Base-by-base conservation (phyloP, 2,888 invertebrate genomes). In the Ashinkailepas kermadecensis region DNA sequence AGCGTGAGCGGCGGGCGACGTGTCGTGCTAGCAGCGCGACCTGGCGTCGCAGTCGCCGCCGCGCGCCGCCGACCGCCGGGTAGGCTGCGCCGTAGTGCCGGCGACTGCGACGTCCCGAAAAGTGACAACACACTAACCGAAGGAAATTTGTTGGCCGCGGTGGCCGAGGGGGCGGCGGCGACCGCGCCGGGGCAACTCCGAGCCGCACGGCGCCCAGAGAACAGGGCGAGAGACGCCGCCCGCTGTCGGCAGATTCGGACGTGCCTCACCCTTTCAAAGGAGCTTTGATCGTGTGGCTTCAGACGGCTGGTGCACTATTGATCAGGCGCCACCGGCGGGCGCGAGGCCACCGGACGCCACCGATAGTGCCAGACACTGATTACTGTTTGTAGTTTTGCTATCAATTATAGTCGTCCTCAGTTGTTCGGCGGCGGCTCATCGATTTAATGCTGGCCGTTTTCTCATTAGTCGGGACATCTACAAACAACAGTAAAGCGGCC, bases 311-410 rank as follows among this genome's bases (percentile, higher is more conserved):
- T 21, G 74, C 8, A 15, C 13, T 39, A 74, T 74, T 74, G 74
- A 56, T 74, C 74, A 6, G 56, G 21, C 15, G 11, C 59, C 59
- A 59, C 12, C 59, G 59, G 59, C 59, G 12, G 59, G 59, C 12
- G 12, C 15, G 59, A 59, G 59, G 54, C 10, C 54, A 65, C 54
- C 74, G 13, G 74, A 10, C 21, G 56, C 23, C 39, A 23, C 54
- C 74, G 56, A 12, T 13, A 12, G 67, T 67, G 67, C 67, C 67
- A 25, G 67, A 6, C 67, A 23, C 54, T 74, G 74, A 54, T 74
- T 54, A 56, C 39, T 74, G 74, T 74, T 74, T 74, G 74, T 74
- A 74, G 74, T 74, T 74, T 74, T 74, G 74, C 74, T 74, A 74
- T 74, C 74, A 74, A 74, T 74, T 74, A 74, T 56, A 74, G 74